Percentiles rank a stretch among this genome's conserved stretches.
These are phyloP conservation scores for Montipora capricornis DNA, from an alignment of 64 coral and sea anemone genomes.

Conservation along the genomic window DNA sequence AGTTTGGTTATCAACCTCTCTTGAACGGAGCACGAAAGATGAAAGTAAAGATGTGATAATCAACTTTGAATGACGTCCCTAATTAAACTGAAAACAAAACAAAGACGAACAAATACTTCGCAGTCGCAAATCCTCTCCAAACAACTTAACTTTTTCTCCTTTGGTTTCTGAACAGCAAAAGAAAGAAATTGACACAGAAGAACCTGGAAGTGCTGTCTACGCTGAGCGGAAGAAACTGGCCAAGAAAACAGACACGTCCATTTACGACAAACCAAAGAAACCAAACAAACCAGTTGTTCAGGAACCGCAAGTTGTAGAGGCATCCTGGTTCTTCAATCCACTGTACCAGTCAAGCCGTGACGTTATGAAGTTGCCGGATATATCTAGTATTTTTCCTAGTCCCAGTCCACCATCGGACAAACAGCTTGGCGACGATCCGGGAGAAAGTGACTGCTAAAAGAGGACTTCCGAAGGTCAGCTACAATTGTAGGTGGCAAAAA, in stretches of 20 bases:
- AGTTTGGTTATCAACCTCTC: too few species aligned
- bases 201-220: neutral
- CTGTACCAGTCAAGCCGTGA: constrained; percentile 40
- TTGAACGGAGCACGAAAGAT: too few species aligned
- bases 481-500: too few species aligned
- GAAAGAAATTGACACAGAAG: neutral
- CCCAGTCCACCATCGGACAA: neutral
- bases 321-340: constrained; percentile 51
- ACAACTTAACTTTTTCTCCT: neutral
- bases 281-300: neutral
- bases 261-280: constrained; percentile 1
- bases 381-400: constrained; percentile 7
- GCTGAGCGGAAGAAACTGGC: neutral
- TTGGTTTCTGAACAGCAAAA: constrained; percentile 8
- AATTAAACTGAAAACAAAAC: too few species aligned
- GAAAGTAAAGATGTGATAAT: too few species aligned
- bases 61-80: too few species aligned
- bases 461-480: neutral
- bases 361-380: constrained; percentile 9
- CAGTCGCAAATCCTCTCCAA: neutral
- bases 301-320: neutral
- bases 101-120: neutral
- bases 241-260: neutral
- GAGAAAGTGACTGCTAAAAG: too few species aligned
- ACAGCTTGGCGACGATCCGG: constrained; percentile 6